Evolutionary conservation across 2,113 vertebrate species (phyloP), one percentile per base, ranked within the genome.

Genomic region (Heterocephalus glaber): DNA sequence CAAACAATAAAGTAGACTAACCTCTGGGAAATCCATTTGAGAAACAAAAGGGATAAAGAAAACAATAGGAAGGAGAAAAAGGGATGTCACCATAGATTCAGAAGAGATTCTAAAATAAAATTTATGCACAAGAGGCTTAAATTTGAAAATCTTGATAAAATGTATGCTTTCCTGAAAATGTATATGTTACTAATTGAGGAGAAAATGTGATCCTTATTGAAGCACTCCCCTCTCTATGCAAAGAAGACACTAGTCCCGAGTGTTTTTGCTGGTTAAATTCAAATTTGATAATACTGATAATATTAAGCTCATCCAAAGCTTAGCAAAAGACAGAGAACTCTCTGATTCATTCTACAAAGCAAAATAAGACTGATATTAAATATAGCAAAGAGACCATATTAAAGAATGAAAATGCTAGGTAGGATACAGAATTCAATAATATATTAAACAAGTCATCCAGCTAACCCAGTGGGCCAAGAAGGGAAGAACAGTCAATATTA

Each of bases 391-490:
- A 95, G 74, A 90, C 86, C 38, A 24, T 76, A 81, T 87, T 91
- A 63, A 83, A 87, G 89, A 91, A 92, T 81, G 65, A 87, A 92
- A 96, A 94, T 68, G 72, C 84, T 84, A 33, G 10, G 60, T 92
- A 41, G 49, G 61, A 97, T 93, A 83, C 58, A 89, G 66, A 94
- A 96, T 96, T 91, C 91, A 84, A 54, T 96, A 96, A 85, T 94
- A 33, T 81, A 93, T 96, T 96, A 96, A 95, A 86, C 92, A 93
- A 95, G 95, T 44, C 96, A 88, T 92, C 80, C 54, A 33, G 89
- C 92, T 91, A 93, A 90, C 95, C 92, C 89, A 35, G 38, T 61
- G 68, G 83, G 86, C 72, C 77, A 79, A 77, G 47, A 60, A 33
- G 26, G 74, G 11, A 86, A 47, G 24, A 66, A 72, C 8, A 83